Conservation (phyloP, 2,797 vertebrate genomes). For the Oceanodroma leucorhoa region DNA sequence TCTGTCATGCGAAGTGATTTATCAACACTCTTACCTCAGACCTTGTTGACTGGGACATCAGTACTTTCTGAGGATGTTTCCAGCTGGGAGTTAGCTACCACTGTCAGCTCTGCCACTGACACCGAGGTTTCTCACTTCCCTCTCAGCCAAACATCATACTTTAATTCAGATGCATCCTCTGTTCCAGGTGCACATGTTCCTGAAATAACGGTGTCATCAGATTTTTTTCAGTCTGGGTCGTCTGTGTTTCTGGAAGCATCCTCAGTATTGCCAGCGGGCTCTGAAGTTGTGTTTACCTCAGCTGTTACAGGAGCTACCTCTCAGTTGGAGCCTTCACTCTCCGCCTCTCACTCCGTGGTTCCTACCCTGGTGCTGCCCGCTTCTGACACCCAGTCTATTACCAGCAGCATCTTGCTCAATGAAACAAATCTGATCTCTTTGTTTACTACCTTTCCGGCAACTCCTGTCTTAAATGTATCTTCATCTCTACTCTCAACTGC, state of each 20-base stretch:
- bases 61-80: background rate
- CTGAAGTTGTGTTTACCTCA: slow-evolving; percentile 72
- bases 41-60: background rate
- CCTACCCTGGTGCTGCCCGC: slow-evolving; percentile 51
- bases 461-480: slow-evolving; percentile 28
- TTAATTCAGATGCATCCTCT: background rate
- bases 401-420: slow-evolving; percentile 34
- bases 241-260: slow-evolving; percentile 72
- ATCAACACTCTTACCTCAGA: slow-evolving; percentile 42
- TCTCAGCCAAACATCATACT: slow-evolving; percentile 31
- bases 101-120: background rate
- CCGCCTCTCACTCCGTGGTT: background rate
- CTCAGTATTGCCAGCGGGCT: slow-evolving; percentile 56
- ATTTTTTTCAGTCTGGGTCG: slow-evolving; percentile 44
- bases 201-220: background rate
- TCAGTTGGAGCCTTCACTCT: slow-evolving; percentile 54
- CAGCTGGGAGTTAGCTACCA: background rate
- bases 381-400: background rate
- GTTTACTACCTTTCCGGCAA: slow-evolving; percentile 7
- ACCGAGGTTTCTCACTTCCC: background rate
- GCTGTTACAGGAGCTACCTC: slow-evolving; percentile 73
- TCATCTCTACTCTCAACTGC: slow-evolving; percentile 23
- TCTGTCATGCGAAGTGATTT: background rate
- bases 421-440: slow-evolving; percentile 23
- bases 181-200: background rate